Conservation (phyloP, 2,797 vertebrate genomes). For the Enteromius paludinosus region DNA sequence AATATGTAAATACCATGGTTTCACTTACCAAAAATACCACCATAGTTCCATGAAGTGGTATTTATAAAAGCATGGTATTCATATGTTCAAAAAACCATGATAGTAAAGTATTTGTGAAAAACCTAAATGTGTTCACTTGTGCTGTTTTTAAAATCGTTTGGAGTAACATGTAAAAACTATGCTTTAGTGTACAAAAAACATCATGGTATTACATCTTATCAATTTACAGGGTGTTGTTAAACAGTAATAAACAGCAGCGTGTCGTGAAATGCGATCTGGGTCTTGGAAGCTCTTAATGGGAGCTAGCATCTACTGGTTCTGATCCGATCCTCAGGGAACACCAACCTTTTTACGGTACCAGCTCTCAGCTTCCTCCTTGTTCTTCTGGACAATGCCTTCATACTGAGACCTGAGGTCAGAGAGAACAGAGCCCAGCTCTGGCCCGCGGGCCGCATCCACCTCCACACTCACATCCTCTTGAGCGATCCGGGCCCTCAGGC, state of each 20-base stretch:
- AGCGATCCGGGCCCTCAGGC: constrained; percentile 77
- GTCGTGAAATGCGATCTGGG: not conserved
- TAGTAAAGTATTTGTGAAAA: not conserved
- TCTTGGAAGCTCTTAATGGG: not conserved
- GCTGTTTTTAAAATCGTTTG: too few species aligned
- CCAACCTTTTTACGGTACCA: constrained; percentile 84
- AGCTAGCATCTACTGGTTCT: not conserved
- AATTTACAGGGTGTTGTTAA: not conserved
- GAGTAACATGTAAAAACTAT: not conserved
- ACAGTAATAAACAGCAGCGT: not conserved
- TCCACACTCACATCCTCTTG: constrained; percentile 82
- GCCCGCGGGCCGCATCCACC: constrained; percentile 78
- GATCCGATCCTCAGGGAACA: constrained; percentile 13
- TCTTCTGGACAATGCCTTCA: constrained; percentile 81
- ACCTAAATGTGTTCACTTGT: not conserved
- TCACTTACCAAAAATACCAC: not conserved
- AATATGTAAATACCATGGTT: not conserved
- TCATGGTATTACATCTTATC: not conserved
- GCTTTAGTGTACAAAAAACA: not conserved
- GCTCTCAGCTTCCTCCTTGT: constrained; percentile 81
- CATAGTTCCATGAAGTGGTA: not conserved
- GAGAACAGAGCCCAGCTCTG: constrained; percentile 79
- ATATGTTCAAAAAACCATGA: not conserved
- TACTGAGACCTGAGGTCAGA: constrained; percentile 81
- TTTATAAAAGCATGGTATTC: not conserved